Base-by-base conservation (phyloP, 2,797 vertebrate species). In the Phrynocephalus vlangalii region DNA sequence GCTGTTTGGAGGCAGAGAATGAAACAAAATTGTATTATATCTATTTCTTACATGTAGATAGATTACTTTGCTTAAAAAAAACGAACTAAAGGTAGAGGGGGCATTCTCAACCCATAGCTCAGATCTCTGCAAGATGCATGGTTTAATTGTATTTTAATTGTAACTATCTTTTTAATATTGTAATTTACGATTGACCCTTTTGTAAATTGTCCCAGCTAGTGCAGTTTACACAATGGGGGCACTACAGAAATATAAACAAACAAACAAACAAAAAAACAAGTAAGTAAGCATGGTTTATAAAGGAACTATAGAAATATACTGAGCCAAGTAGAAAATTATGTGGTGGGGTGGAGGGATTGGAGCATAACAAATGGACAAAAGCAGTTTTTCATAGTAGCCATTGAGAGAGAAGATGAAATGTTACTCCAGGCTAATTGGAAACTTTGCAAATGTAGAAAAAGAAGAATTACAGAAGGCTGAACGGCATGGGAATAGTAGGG, bases 311-410 rank as follows among this genome's bases (percentile, higher is more conserved):
- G 0, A 77, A 67, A 44, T 73, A 67, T 67, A 13, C 56, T 72
- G 52, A 80, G n/a, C 44, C 80, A 73, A 68, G 20, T 71, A 80
- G 2, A 10, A 88, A 75, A 30, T 79, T 80, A 44, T 26, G 86
- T 15, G 88, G 82, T 10, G 33, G 10, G 86, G 38, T 6, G 85
- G 13, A 18, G 60, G 60, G 15, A 20, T 15, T 63, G 60, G 26
- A 90, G 79, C 24, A 86, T 90, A 92, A 92, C 48, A 75, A 81
- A 20, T 56, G n/a, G n/a, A 77, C 68, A 66, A 60, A 87, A 24
- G 63, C 82, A 4, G 33, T 86, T 1, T 60, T 88, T 86, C 60
- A 70, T 20, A 68, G 60, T 70, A 48, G 20, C 13, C 50, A 1
- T 60, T 67, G 60, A 15, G 56, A 87, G 67, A 48, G 11, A 77